Conservation (phyloP, 1,140 invertebrate species). For the Drosophila miranda region DNA sequence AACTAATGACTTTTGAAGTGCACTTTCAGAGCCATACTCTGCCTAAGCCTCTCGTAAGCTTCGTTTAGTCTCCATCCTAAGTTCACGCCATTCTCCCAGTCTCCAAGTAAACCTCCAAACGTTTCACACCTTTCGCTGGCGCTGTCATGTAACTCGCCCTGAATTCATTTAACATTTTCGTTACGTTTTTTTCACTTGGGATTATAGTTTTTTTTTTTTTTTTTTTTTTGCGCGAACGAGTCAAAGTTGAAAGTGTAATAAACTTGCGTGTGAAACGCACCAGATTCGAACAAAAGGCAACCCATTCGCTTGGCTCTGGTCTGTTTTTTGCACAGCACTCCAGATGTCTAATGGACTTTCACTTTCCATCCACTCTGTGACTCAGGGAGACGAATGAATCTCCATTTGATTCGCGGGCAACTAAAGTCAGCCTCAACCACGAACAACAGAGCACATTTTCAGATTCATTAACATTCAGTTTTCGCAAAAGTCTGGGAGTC, state of each 20-base stretch:
- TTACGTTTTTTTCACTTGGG: neutral
- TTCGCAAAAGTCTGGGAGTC: slow-evolving; percentile 15
- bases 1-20: no score
- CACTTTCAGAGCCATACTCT: no score
- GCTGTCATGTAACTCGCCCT: slow-evolving; percentile 16
- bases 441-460: slow-evolving; percentile 36
- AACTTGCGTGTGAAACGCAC: slow-evolving; percentile 66
- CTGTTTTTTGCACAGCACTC: slow-evolving; percentile 18
- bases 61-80: neutral
- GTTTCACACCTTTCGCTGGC: slow-evolving; percentile 42
- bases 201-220: neutral
- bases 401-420: slow-evolving; percentile 33
- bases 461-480: slow-evolving; percentile 62
- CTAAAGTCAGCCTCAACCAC: slow-evolving; percentile 3
- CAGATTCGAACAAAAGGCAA: slow-evolving; percentile 51
- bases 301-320: slow-evolving; percentile 34
- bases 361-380: slow-evolving; percentile 41
- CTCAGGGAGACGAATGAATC: slow-evolving; percentile 17
- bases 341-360: slow-evolving; percentile 45
- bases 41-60: neutral
- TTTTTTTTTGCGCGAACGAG: slow-evolving; percentile 11
- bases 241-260: slow-evolving; percentile 71
- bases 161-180: slow-evolving; percentile 25
- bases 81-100: neutral
- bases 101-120: slow-evolving; percentile 5